A percentile compares a stretch with the other conserved stretches of the same genome.
Conservation (phyloP, 2,113 vertebrate species). For the Sylvia atricapilla region DNA sequence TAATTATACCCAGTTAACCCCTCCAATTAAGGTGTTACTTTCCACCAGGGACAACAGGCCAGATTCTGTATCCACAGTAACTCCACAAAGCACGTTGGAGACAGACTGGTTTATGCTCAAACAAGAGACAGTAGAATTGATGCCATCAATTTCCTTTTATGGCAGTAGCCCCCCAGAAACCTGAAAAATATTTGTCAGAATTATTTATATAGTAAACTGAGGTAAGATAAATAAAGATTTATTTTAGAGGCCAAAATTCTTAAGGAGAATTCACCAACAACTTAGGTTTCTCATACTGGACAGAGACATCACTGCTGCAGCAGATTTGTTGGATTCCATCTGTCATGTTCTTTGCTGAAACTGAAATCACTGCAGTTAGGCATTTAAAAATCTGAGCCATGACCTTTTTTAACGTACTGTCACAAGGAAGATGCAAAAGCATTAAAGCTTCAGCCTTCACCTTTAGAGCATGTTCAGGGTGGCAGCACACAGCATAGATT, state of each 20-base stretch:
- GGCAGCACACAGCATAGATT: background rate
- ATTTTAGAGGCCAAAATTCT: background rate
- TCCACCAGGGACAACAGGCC: background rate
- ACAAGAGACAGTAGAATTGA: background rate
- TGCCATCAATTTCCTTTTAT: background rate
- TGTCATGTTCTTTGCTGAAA: background rate
- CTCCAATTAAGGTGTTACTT: constrained; percentile 6
- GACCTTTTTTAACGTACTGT: background rate
- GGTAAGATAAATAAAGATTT: background rate
- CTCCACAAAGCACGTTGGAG: background rate
- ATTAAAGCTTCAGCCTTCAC: background rate
- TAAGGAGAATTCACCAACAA: background rate
- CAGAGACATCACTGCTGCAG: background rate
- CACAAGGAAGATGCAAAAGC: background rate
- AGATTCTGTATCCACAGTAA: constrained; percentile 9
- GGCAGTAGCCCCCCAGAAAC: background rate
- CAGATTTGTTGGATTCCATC: background rate
- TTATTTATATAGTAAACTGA: background rate
- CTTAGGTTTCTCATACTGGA: background rate
- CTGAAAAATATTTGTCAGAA: background rate
- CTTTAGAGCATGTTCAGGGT: background rate
- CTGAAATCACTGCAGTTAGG: background rate
- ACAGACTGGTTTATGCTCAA: background rate
- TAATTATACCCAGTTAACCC: background rate
- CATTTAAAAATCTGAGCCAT: background rate